These are phyloP conservation scores for Acromyrmex echinatior DNA, from an alignment of 1,140 invertebrate species.

Conservation along the genomic window DNA sequence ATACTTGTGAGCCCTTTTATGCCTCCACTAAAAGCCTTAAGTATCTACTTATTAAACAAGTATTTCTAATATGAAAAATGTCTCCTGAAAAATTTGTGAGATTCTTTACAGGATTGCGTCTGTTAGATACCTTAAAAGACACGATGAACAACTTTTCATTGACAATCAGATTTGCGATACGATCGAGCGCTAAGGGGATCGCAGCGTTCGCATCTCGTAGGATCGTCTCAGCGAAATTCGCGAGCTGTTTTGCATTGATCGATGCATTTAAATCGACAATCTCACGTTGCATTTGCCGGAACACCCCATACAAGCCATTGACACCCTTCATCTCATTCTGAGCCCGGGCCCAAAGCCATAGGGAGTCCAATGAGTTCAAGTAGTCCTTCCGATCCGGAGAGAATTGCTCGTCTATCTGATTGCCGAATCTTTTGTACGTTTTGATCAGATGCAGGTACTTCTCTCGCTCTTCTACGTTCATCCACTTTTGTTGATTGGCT, in stretches of 20 bases:
- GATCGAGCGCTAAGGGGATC: slow-evolving; percentile 85
- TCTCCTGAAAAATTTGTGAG: background rate
- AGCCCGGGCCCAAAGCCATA: slow-evolving; percentile 88
- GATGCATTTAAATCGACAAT: slow-evolving; percentile 69
- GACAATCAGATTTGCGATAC: slow-evolving; percentile 87
- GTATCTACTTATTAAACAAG: background rate
- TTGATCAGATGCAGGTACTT: slow-evolving; percentile 85
- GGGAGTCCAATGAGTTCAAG: slow-evolving; percentile 82
- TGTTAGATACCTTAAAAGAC: slow-evolving; percentile 88
- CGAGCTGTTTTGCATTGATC: slow-evolving; percentile 87
- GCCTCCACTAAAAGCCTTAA: too few species aligned
- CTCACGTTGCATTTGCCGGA: slow-evolving; percentile 87
- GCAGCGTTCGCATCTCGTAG: slow-evolving; percentile 87
- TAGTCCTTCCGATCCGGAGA: slow-evolving; percentile 79
- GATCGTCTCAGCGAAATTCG: slow-evolving; percentile 89
- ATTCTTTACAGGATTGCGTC: background rate
- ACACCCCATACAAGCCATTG: slow-evolving; percentile 88
- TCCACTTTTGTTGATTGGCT: slow-evolving; percentile 10
- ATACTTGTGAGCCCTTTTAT: too few species aligned
- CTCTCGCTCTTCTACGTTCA: slow-evolving; percentile 17
- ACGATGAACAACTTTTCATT: slow-evolving; percentile 89
- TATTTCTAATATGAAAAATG: background rate
- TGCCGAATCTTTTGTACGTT: slow-evolving; percentile 87
- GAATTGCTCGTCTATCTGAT: slow-evolving; percentile 82
- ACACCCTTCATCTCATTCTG: slow-evolving; percentile 87